Evolutionary conservation across 2,888 invertebrate species (phyloP), one percentile per base, ranked within the genome.

Genomic region (Drosophila fungiperda): DNA sequence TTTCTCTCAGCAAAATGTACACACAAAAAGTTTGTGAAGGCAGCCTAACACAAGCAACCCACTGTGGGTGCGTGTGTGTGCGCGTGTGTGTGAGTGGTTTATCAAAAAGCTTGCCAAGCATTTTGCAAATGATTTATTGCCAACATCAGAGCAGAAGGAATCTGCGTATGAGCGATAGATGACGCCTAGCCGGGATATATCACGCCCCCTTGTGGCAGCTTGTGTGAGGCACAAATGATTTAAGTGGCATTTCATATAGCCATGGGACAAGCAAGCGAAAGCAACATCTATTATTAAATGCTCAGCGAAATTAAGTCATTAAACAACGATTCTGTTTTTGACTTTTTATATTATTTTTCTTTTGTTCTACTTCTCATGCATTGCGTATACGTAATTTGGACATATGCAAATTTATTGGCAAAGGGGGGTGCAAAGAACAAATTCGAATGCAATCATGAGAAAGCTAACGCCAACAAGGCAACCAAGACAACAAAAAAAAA

Each of bases 121-220:
- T 73, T 82, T 80, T 68, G 76, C 68, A 75, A 68, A 85, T 85
- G 85, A 85, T 85, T 85, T 85, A 85, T 85, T 85, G 76, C 86
- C 70, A 60, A 63, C 63, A 66, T 64, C 76, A 78, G 76, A 23
- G 9, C 20, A 20, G 20, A 35, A 52, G 68, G 9, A 23, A 38
- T 52, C 36, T 58, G 78, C 78, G 75, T 78, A 78, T 78, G 75
- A 78, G 78, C 78, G 71, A 78, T 78, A 65, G 70, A 50, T 67
- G 42, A 53, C 15, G 50, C 53, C 69, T 48, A 58, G 61, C 8
- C 45, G 15, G 45, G 23, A 45, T 45, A 23, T 23, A 40, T 54
- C 23, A 9, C 33, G 33, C 49, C 62, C n/a, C 7, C 35, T 35
- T 48, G 11, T 3, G 1, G 11, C 17, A 3, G 3, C 23, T 32